phyloP scores from a whole-genome alignment of 1,140 invertebrate species.

The Saccostrea echinata region DNA sequence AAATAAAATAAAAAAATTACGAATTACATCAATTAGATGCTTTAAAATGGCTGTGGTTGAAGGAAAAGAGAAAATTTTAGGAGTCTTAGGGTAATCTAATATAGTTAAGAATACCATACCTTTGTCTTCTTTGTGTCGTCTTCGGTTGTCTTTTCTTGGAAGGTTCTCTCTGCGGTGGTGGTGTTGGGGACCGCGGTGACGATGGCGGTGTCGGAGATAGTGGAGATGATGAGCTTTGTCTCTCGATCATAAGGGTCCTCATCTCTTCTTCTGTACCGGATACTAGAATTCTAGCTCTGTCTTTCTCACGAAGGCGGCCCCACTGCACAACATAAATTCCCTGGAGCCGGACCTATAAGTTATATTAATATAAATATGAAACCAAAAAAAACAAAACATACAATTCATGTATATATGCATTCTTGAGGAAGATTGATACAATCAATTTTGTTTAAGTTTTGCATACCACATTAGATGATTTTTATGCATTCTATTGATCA shows the following conservation, averaged over 20 bases:
- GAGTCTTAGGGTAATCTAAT: no score
- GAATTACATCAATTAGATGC: background rate
- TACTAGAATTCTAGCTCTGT: background rate
- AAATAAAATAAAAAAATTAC: background rate
- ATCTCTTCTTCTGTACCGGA: background rate
- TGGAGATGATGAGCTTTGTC: background rate
- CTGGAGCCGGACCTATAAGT: background rate
- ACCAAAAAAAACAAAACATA: no score
- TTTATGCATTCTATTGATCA: no score
- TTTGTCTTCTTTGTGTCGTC: background rate
- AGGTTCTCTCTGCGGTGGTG: no score
- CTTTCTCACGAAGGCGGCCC: background rate
- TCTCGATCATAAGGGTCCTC: background rate
- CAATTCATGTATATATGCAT: no score
- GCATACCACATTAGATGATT: no score
- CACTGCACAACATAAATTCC: background rate
- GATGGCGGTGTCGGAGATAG: no score
- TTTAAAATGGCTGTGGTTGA: background rate
- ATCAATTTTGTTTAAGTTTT: no score
- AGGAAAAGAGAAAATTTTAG: no score
- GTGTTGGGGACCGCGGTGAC: no score
- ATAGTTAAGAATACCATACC: no score
- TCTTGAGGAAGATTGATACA: no score
- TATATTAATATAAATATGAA: background rate
- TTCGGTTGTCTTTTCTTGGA: background rate